These are phyloP conservation scores for Ischnura elegans DNA, from an alignment of 2,888 invertebrate species.

Conservation along the genomic window DNA sequence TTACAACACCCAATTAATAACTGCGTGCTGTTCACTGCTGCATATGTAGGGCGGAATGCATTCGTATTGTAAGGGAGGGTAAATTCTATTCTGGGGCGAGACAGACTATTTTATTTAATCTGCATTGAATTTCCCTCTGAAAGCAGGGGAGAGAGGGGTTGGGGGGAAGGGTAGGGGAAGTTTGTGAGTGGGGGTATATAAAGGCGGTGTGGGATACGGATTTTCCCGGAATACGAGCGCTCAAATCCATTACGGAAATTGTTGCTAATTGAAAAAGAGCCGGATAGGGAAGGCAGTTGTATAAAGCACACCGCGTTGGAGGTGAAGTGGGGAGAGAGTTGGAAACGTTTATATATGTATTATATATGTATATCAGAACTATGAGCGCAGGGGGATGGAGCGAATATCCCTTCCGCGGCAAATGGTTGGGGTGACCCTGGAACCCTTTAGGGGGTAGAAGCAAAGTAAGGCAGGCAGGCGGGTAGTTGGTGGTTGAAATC, in stretches of 20 bases:
- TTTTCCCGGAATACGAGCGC: constrained; percentile 23
- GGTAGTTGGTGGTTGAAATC: constrained; percentile 2
- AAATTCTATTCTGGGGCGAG: neutral
- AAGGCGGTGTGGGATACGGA: neutral
- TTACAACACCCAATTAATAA: too few relatives aligned
- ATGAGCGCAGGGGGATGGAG: neutral
- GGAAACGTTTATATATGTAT: neutral
- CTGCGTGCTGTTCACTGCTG: too few relatives aligned
- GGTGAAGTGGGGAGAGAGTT: neutral
- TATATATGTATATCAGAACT: neutral
- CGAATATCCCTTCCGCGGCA: neutral
- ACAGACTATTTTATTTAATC: constrained; percentile 28
- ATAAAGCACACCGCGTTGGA: neutral
- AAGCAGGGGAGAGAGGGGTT: neutral
- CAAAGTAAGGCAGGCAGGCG: too few relatives aligned
- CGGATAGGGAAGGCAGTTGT: constrained; percentile 36
- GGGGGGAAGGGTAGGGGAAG: neutral
- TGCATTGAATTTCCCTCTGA: constrained; percentile 31
- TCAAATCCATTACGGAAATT: constrained; percentile 60
- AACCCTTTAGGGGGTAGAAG: neutral
- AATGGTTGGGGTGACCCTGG: neutral
- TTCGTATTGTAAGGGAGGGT: too few relatives aligned
- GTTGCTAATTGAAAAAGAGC: constrained; percentile 58
- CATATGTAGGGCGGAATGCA: too few relatives aligned
- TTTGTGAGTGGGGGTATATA: neutral